These are phyloP conservation scores for Mythimna vitellina DNA, from an alignment of 2,888 invertebrate species.

Conservation along the genomic window DNA sequence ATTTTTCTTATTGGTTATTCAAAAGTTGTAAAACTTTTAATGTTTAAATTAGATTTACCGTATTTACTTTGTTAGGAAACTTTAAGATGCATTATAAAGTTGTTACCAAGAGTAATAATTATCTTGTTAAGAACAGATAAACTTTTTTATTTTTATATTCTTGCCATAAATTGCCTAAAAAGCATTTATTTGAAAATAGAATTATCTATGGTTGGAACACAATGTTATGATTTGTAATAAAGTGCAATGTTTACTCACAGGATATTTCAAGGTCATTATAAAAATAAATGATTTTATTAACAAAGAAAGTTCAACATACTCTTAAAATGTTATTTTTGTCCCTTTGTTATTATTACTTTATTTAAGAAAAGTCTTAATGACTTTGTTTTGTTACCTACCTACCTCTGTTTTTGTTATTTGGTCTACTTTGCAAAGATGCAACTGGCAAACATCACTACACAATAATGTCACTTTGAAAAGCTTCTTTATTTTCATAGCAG, in stretches of 20 bases:
- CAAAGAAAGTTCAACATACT: conserved; percentile 47
- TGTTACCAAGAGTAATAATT: not conserved
- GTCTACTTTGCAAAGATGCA: not conserved
- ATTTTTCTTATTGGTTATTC: not conserved
- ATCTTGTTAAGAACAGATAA: not conserved
- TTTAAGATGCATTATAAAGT: not conserved
- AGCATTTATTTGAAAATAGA: not conserved
- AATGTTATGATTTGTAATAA: not conserved
- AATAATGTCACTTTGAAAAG: not conserved
- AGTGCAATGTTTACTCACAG: conserved; percentile 13
- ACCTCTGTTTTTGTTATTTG: not conserved
- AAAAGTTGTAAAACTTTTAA: not conserved
- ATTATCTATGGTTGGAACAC: not conserved
- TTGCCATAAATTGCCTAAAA: not conserved
- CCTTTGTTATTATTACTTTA: conserved; percentile 28
- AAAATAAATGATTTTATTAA: conserved; percentile 28
- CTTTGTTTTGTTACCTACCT: conserved; percentile 22
- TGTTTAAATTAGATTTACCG: not conserved
- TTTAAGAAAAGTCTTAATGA: conserved; percentile 4
- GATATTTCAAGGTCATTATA: conserved; percentile 45
- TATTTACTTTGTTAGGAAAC: not conserved
- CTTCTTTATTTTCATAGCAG: not conserved
- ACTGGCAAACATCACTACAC: not conserved
- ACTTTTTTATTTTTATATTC: not conserved
- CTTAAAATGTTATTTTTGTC: conserved; percentile 30